A percentile compares a stretch with the other conserved stretches of the same genome.
phyloP scores from a whole-genome alignment of 2,113 vertebrate species.

The Poeciliopsis occidentalis region DNA sequence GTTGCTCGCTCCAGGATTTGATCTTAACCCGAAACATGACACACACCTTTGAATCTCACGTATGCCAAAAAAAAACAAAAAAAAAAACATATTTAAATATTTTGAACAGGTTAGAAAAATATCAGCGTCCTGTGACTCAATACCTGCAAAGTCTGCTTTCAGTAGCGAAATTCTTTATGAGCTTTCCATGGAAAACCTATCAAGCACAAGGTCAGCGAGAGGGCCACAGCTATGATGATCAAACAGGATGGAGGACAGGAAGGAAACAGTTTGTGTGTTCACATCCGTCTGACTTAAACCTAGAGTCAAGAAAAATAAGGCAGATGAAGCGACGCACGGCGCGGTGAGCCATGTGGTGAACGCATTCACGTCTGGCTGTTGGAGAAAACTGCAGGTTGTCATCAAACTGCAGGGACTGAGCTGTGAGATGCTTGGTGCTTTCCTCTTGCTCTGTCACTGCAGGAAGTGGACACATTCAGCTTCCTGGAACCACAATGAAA shows the following conservation, averaged over 20 bases:
- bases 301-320: constrained; percentile 50
- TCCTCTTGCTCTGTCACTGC: constrained; percentile 8
- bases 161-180: constrained; percentile 2
- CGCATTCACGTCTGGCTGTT: constrained; percentile 33
- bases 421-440: constrained; percentile 13
- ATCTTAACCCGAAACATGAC: too few species aligned
- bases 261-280: constrained; percentile 38
- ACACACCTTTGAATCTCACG: too few species aligned
- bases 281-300: constrained; percentile 28
- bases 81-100: neutral
- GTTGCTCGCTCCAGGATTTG: too few species aligned
- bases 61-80: neutral
- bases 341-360: constrained; percentile 48
- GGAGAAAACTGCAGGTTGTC: constrained; percentile 10
- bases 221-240: constrained; percentile 17
- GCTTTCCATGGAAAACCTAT: constrained; percentile 27
- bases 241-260: constrained; percentile 39
- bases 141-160: neutral
- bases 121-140: neutral
- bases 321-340: neutral
- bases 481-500: constrained; percentile 31
- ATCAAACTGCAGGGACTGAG: constrained; percentile 26
- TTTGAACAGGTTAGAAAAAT: neutral
- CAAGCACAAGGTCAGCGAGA: constrained; percentile 22
- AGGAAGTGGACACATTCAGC: constrained; percentile 29